Evolutionary conservation across 1,140 invertebrate genomes (phyloP), one percentile per base, ranked within the genome.

Genomic region (Adoxophyes honmai): DNA sequence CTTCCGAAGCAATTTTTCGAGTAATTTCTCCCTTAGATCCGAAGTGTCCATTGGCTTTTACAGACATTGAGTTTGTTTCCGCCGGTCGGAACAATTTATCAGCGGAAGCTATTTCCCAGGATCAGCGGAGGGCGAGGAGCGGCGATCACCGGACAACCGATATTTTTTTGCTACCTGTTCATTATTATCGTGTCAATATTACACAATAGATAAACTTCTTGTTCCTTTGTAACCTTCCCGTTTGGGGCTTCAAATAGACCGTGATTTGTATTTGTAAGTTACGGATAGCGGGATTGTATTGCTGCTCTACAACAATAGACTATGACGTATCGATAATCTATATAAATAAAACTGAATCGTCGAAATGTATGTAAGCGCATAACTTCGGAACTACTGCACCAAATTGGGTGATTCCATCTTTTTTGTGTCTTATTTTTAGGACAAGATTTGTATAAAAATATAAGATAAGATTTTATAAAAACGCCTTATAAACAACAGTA

Each of bases 1-100:
- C 59, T 73, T 75, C 55, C 52, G 61, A 76, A 71, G 66, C 75
- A 80, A 83, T 86, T 83, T 84, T 83, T 78, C 81, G 75, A 75
- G 83, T 83, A 81, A 84, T 84, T 86, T 83, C 70, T 76, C 68
- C 70, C 65, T 75, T 71, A 73, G 71, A 75, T 68, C 64, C 55
- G 42, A 59, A 54, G 66, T 71, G 70, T 78, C 74, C 67, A 73
- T 72, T 74, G 70, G 61, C 35, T 70, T 66, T 70, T 57, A 64
- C 51, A 52, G 55, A 52, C 53, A 52, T 59, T 39, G 62, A 64
- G 53, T 66, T 63, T 64, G 58, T 57, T 62, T 57, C 37, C 54
- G 38, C 44, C 52, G 39, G 55, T 54, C 52, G 38, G 34, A 55
- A 65, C 52, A 60, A 59, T 66, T 60, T 61, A 62, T 66, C 59